A percentile compares a stretch with the other conserved stretches of the same genome.
These are phyloP conservation scores for Lucinisca nassula DNA, from an alignment of 2,888 invertebrate genomes.

Conservation along the genomic window DNA sequence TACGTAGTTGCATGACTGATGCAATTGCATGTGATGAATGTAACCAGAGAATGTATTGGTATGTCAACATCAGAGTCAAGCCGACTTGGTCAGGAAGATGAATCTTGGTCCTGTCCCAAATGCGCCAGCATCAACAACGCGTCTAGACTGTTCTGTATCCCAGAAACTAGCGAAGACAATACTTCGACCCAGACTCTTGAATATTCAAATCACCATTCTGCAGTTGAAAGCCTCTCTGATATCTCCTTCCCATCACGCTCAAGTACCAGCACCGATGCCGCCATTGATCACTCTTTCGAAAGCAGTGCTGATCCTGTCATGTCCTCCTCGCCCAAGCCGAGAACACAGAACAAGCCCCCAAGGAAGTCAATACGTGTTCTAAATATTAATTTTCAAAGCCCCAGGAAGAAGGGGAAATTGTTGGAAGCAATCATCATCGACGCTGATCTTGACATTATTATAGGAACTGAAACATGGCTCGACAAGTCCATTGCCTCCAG, in stretches of 20 bases:
- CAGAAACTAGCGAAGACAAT: not conserved
- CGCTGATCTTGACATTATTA: not conserved
- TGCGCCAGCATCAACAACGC: constrained; percentile 43
- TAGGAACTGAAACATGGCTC: not conserved
- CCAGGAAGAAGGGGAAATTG: constrained; percentile 3
- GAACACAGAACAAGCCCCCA: not conserved
- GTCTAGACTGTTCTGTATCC: not conserved
- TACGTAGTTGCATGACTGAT: too few species aligned
- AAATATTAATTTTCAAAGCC: constrained; percentile 25
- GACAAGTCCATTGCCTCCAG: not conserved
- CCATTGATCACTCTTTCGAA: not conserved
- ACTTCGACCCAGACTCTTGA: not conserved
- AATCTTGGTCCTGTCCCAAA: constrained; percentile 39
- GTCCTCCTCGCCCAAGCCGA: not conserved
- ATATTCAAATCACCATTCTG: not conserved
- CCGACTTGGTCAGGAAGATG: constrained; percentile 28
- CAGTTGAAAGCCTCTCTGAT: constrained; percentile 14
- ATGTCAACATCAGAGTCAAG: constrained; percentile 36
- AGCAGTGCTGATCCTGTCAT: not conserved
- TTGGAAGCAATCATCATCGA: not conserved
- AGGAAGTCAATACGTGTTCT: not conserved
- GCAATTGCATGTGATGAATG: constrained; percentile 53
- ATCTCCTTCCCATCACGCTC: constrained; percentile 7
- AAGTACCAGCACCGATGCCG: not conserved
- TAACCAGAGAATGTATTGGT: constrained; percentile 41